Evolutionary conservation across 1,140 invertebrate genomes (phyloP).

Genomic region (Orius insidiosus): DNA sequence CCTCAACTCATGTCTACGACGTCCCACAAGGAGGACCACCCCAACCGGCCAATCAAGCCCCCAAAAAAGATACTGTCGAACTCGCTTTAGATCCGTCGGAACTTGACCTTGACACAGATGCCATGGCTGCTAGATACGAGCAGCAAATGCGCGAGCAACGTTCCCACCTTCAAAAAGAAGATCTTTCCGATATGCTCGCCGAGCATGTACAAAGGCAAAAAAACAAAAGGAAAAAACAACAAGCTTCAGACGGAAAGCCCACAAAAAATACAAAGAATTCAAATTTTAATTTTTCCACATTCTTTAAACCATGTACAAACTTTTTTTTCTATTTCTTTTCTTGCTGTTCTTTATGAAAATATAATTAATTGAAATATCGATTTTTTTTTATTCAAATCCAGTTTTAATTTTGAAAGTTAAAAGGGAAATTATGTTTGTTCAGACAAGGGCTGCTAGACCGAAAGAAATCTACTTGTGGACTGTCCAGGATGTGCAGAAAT

Average conservation of each 20-base stretch:
- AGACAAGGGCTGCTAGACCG: constrained; percentile 54
- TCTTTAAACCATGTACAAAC: background rate
- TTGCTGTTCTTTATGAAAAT: background rate
- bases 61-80: constrained; percentile 55
- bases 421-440: background rate
- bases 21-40: constrained; percentile 37
- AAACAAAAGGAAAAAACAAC: constrained; percentile 82
- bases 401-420: too few relatives aligned
- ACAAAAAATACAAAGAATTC: constrained; percentile 97
- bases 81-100: constrained; percentile 93
- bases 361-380: constrained; percentile 3
- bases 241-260: constrained; percentile 65
- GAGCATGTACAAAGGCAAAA: constrained; percentile 93
- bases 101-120: constrained; percentile 85
- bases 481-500: constrained; percentile 69
- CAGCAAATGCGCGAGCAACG: constrained; percentile 87
- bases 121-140: constrained; percentile 93
- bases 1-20: constrained; percentile 93
- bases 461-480: constrained; percentile 77
- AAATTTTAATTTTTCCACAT: constrained; percentile 67
- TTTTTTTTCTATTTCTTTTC: background rate
- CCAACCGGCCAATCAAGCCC: background rate
- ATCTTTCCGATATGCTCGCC: constrained; percentile 95
- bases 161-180: constrained; percentile 74
- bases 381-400: too few relatives aligned